phyloP scores from a whole-genome alignment of 2,888 invertebrate species.

The Cosmia pyralina region DNA sequence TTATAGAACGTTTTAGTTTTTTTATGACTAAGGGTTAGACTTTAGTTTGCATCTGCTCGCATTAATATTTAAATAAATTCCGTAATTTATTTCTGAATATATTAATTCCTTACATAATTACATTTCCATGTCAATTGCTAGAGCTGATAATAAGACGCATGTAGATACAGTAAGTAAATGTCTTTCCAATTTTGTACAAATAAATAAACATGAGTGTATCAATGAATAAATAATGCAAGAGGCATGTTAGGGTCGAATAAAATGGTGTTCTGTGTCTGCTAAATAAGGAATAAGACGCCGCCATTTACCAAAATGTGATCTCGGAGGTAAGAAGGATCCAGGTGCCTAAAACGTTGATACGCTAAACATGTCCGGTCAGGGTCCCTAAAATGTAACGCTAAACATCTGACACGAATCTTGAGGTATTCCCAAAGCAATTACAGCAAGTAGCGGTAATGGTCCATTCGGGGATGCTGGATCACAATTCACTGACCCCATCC shows the following conservation, averaged over 20 bases:
- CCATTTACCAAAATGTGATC: slow-evolving; percentile 66
- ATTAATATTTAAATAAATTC: slow-evolving; percentile 43
- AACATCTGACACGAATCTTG: slow-evolving; percentile 65
- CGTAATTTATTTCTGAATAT: slow-evolving; percentile 43
- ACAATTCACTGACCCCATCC: slow-evolving; percentile 68
- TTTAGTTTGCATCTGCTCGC: slow-evolving; percentile 16
- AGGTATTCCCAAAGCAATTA: slow-evolving; percentile 76
- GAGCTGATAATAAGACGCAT: slow-evolving; percentile 58
- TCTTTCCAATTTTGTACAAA: slow-evolving; percentile 63
- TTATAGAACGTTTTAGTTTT: no score
- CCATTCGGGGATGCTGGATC: slow-evolving; percentile 66
- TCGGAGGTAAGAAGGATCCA: slow-evolving; percentile 56
- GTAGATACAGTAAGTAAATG: slow-evolving; percentile 57
- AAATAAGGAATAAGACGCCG: slow-evolving; percentile 63
- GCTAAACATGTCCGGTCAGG: slow-evolving; percentile 60
- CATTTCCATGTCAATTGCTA: slow-evolving; percentile 56
- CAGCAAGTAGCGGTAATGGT: slow-evolving; percentile 70
- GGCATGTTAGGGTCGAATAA: slow-evolving; percentile 62
- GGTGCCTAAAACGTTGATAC: slow-evolving; percentile 62
- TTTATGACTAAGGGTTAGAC: no score
- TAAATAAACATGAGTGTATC: slow-evolving; percentile 67
- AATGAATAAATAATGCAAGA: slow-evolving; percentile 65
- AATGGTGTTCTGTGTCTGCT: slow-evolving; percentile 63
- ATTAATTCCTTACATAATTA: slow-evolving; percentile 15
- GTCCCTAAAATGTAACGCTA: slow-evolving; percentile 64